Evolutionary conservation across 2,888 invertebrate species (phyloP).

Genomic region (Trypoxylon attenuatum): DNA sequence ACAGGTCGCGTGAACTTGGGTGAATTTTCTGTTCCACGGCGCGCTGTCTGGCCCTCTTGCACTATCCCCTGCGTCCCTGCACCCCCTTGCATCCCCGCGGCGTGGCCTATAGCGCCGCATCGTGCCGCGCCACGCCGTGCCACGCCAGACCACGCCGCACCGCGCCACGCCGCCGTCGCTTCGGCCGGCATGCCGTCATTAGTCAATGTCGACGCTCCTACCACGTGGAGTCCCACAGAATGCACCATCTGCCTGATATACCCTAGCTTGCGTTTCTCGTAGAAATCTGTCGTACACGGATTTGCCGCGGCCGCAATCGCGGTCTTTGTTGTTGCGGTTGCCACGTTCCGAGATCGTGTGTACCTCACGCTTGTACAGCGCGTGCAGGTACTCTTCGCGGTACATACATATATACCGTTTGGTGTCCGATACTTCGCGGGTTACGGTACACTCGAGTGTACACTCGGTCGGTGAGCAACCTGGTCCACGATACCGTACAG

Average conservation of each 20-base stretch:
- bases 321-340: too few species aligned
- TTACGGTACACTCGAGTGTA: too few species aligned
- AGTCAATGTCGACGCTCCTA: slow-evolving; percentile 74
- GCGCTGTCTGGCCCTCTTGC: slow-evolving; percentile 68
- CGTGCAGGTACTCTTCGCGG: too few species aligned
- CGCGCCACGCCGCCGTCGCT: slow-evolving; percentile 25
- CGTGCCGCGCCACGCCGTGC: not conserved
- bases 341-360: too few species aligned
- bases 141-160: not conserved
- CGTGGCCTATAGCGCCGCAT: too few species aligned
- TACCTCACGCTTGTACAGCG: too few species aligned
- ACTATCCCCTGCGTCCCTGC: slow-evolving; percentile 47
- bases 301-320: slow-evolving; percentile 46
- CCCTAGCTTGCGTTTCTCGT: slow-evolving; percentile 59
- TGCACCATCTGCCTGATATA: slow-evolving; percentile 70
- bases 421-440: too few species aligned
- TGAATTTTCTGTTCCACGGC: slow-evolving; percentile 74
- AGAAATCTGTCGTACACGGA: slow-evolving; percentile 61
- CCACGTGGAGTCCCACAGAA: slow-evolving; percentile 68
- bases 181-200: slow-evolving; percentile 71
- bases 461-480: too few species aligned
- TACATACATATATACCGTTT: too few species aligned
- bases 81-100: slow-evolving; percentile 31
- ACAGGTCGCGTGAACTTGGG: slow-evolving; percentile 75
- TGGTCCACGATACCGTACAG: too few species aligned